Conservation (phyloP, 2,113 vertebrate species). For the Prunella fulvescens region DNA sequence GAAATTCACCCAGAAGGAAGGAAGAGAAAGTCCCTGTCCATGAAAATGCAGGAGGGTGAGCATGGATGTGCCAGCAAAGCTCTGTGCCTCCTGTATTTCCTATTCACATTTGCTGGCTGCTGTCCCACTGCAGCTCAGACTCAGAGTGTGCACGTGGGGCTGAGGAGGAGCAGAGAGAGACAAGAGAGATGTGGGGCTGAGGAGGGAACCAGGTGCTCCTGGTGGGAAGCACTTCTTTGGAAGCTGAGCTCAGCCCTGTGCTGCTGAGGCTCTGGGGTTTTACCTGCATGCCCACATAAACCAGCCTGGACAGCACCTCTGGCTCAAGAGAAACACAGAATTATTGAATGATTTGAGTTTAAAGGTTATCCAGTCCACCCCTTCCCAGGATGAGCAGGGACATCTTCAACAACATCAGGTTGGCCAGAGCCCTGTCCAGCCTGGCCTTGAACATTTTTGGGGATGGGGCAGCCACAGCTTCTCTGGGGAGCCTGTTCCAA, state of each 20-base stretch:
- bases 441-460: neutral
- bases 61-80: neutral
- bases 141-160: fast-evolving
- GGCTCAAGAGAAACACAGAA: neutral
- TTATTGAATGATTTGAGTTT: no score
- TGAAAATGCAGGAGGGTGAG: neutral
- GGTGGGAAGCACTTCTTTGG: fast-evolving
- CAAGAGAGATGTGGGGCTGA: no score
- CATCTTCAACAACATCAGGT: fast-evolving
- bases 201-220: no score
- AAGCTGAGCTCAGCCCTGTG: neutral
- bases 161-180: neutral
- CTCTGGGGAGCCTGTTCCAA: neutral
- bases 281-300: neutral
- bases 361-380: fast-evolving
- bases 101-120: neutral
- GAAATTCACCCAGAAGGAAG: no score
- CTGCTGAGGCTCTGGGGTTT: neutral
- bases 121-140: neutral
- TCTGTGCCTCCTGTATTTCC: neutral
- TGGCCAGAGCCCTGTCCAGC: neutral
- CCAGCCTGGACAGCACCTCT: neutral
- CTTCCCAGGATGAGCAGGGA: fast-evolving
- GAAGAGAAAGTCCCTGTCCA: neutral
- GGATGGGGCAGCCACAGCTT: neutral